A percentile compares a stretch with the other conserved stretches of the same genome.
phyloP scores from a whole-genome alignment of 1,140 invertebrate genomes.

The Pachypsylla venusta region DNA sequence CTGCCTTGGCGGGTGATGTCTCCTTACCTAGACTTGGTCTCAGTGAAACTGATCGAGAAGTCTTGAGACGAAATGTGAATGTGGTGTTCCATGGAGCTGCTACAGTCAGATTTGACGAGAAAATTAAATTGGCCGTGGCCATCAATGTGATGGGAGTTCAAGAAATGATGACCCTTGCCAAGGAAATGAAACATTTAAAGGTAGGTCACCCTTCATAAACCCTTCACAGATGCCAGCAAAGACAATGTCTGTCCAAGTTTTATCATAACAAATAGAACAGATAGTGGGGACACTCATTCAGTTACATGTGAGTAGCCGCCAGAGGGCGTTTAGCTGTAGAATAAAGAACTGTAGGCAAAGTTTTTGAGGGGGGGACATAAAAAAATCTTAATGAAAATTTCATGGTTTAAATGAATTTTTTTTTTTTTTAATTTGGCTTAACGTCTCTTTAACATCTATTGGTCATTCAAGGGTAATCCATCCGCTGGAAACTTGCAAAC shows the following conservation, averaged over 20 bases:
- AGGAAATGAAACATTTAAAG: slow-evolving; percentile 48
- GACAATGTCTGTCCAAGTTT: not conserved
- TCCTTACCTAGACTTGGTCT: slow-evolving; percentile 35
- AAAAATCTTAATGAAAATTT: too few relatives aligned
- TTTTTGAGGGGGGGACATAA: too few relatives aligned
- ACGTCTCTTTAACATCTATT: too few relatives aligned
- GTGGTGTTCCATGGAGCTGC: slow-evolving; percentile 53
- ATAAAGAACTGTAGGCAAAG: too few relatives aligned
- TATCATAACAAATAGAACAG: too few relatives aligned
- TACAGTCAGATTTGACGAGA: slow-evolving; percentile 53
- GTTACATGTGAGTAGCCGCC: too few relatives aligned
- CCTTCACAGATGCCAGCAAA: not conserved
- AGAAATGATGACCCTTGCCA: slow-evolving; percentile 43
- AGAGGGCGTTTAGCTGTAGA: too few relatives aligned
- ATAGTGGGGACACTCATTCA: too few relatives aligned
- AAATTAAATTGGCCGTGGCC: slow-evolving; percentile 42
- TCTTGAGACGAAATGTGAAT: slow-evolving; percentile 43
- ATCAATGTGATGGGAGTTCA: slow-evolving; percentile 52
- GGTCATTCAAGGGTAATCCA: too few relatives aligned
- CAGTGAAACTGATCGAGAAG: slow-evolving; percentile 30
- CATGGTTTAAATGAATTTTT: too few relatives aligned
- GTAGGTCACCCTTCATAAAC: slow-evolving; percentile 27
- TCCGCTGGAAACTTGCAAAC: too few relatives aligned
- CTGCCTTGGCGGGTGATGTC: slow-evolving; percentile 39
- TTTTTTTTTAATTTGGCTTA: too few relatives aligned